A percentile compares a stretch with the other conserved stretches of the same genome.
Evolutionary conservation across 2,113 vertebrate genomes (phyloP).

Genomic region (Mastomys coucha): DNA sequence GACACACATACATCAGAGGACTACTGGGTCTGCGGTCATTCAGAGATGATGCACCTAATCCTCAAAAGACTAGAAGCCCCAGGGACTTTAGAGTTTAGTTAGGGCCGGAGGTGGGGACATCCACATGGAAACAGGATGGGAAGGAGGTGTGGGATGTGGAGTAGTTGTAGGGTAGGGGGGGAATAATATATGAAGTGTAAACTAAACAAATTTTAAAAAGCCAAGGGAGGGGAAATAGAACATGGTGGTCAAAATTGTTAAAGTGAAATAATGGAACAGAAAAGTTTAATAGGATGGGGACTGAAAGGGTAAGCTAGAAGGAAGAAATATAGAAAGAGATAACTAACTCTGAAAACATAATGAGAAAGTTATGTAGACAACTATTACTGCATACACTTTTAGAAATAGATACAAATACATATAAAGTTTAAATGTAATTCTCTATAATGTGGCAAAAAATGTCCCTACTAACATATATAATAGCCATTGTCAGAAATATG

Average conservation of each 20-base stretch:
- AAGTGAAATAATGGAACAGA: neutral
- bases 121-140: no score
- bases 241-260: neutral
- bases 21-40: no score
- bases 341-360: neutral
- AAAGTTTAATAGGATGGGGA: no score
- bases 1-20: no score
- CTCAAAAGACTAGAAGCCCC: no score
- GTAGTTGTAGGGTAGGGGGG: no score
- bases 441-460: neutral
- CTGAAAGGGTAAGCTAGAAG: neutral
- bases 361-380: neutral
- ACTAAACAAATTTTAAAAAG: neutral
- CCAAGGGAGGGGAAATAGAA: neutral
- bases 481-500: neutral
- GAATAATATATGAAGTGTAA: no score
- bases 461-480: no score
- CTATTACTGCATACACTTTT: neutral
- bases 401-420: neutral
- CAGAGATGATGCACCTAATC: no score
- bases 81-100: no score
- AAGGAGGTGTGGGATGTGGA: no score
- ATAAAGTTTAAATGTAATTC: neutral
- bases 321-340: neutral
- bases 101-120: no score